A percentile compares a stretch with the other conserved stretches of the same genome.
Conservation (phyloP, 2,113 vertebrate genomes). For the Saccopteryx bilineata region DNA sequence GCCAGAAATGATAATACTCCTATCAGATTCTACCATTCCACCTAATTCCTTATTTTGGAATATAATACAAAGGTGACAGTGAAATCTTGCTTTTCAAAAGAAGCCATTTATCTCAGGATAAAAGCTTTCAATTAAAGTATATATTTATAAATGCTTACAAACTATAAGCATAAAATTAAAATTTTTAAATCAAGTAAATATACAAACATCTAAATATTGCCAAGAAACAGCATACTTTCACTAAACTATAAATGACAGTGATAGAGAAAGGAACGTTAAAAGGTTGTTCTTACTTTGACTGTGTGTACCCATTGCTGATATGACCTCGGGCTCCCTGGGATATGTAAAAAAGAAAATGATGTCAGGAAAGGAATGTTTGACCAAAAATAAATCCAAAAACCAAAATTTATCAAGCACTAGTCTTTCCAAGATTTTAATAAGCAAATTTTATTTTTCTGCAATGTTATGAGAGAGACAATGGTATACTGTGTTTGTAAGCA, state of each 20-base stretch:
- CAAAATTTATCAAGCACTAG: neutral
- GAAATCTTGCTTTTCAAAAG: neutral
- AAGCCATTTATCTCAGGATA: neutral
- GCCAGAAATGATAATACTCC: conserved; percentile 36
- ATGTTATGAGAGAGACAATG: neutral
- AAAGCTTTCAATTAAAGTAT: neutral
- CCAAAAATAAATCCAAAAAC: neutral
- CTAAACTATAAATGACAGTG: neutral
- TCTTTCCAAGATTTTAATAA: neutral
- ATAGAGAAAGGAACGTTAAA: neutral
- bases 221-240: neutral
- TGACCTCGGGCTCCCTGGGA: conserved; percentile 94
- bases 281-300: conserved; percentile 92
- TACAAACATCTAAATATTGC: neutral
- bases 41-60: conserved; percentile 49
- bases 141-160: neutral
- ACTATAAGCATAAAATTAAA: conserved; percentile 11
- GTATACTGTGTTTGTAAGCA: neutral
- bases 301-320: conserved; percentile 98
- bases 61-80: neutral
- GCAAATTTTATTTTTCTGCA: neutral
- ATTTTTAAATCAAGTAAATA: conserved; percentile 2
- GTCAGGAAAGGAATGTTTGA: neutral
- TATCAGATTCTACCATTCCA: conserved; percentile 49
- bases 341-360: conserved; percentile 3